Evolutionary conservation across 2,797 vertebrate species (phyloP).

Genomic region (Ptychadena robeensis): DNA sequence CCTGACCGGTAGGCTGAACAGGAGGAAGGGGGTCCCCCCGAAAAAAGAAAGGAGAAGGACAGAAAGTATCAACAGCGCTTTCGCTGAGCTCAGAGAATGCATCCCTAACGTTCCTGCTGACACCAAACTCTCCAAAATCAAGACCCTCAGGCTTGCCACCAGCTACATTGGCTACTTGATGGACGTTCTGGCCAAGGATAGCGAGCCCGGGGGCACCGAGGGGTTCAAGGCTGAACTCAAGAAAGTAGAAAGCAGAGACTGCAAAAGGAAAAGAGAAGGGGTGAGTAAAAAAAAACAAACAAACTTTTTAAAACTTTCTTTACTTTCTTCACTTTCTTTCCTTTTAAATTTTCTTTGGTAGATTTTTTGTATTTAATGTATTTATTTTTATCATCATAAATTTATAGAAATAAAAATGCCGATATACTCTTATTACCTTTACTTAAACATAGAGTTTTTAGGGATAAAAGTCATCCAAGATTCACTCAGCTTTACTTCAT

Average conservation of each 20-base stretch:
- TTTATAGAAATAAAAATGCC: too few relatives aligned
- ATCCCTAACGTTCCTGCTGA: slow-evolving; percentile 90
- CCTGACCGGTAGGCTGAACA: slow-evolving; percentile 78
- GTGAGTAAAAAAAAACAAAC: slow-evolving; percentile 71
- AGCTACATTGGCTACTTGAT: slow-evolving; percentile 91
- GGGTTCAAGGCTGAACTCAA: slow-evolving; percentile 94
- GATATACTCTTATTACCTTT: too few relatives aligned
- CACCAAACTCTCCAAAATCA: slow-evolving; percentile 90
- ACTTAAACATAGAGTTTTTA: too few relatives aligned
- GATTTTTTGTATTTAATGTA: too few relatives aligned
- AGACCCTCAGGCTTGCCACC: slow-evolving; percentile 86
- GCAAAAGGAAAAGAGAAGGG: slow-evolving; percentile 88
- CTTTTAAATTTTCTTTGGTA: too few relatives aligned
- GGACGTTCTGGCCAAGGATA: slow-evolving; percentile 91
- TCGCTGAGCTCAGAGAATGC: slow-evolving; percentile 86
- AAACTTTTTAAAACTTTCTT: too few relatives aligned
- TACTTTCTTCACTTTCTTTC: too few relatives aligned
- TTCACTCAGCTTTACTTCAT: too few relatives aligned
- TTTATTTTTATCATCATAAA: too few relatives aligned
- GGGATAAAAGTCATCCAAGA: too few relatives aligned
- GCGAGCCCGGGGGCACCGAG: slow-evolving; percentile 83
- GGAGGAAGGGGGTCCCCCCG: slow-evolving; percentile 82
- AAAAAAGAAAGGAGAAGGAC: slow-evolving; percentile 91
- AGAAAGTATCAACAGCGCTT: slow-evolving; percentile 91
- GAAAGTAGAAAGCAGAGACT: slow-evolving; percentile 85